Evolutionary conservation across 2,888 invertebrate species (phyloP).

Genomic region (Pterobdella sp.): DNA sequence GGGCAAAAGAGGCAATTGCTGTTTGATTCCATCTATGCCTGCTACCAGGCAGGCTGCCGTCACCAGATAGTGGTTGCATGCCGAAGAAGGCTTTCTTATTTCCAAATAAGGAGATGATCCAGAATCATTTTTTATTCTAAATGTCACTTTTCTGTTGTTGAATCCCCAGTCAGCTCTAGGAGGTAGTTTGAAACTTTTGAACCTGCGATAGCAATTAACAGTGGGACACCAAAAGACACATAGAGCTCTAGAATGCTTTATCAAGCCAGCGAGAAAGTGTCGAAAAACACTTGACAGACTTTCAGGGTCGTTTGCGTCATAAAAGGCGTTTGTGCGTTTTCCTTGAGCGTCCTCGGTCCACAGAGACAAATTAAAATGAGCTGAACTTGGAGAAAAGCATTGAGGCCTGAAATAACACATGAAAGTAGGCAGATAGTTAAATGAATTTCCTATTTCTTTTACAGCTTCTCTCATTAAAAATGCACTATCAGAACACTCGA

Average conservation of each 20-base stretch:
- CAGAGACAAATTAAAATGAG: constrained; percentile 37
- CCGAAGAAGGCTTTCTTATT: constrained; percentile 28
- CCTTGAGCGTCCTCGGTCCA: constrained; percentile 28
- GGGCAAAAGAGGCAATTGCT: constrained; percentile 20
- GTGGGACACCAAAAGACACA: constrained; percentile 31
- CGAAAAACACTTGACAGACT: constrained; percentile 32
- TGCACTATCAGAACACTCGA: constrained; percentile 28
- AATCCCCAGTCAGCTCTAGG: constrained; percentile 29
- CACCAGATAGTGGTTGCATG: constrained; percentile 33
- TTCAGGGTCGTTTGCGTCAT: constrained; percentile 27
- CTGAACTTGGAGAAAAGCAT: constrained; percentile 20
- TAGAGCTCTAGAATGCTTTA: constrained; percentile 30
- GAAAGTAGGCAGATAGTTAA: constrained; percentile 28
- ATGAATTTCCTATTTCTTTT: constrained; percentile 29
- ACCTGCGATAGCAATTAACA: constrained; percentile 32
- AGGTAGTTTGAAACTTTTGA: constrained; percentile 14
- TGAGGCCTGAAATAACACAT: constrained; percentile 31
- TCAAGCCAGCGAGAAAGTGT: constrained; percentile 32
- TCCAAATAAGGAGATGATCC: constrained; percentile 28
- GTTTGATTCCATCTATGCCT: constrained; percentile 34
- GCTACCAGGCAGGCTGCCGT: constrained; percentile 33
- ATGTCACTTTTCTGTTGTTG: constrained; percentile 22
- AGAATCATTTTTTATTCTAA: constrained; percentile 24
- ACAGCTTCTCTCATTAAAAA: constrained; percentile 29
- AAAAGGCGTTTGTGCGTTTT: constrained; percentile 29